phyloP scores from a whole-genome alignment of 1,140 invertebrate species.

The Lepidotrigona ventralis region DNA sequence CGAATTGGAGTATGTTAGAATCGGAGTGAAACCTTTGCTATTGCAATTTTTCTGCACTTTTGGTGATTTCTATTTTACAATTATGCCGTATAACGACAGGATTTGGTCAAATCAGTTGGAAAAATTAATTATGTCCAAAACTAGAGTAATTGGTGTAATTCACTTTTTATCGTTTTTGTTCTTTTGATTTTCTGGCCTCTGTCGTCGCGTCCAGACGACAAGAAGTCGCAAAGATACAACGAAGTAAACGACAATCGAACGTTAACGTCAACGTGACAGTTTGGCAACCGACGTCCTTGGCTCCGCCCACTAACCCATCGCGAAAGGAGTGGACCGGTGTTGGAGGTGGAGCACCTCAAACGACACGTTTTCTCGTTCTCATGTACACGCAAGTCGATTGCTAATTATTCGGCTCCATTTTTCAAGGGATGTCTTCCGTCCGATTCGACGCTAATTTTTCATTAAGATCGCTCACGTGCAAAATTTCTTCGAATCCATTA shows the following conservation, averaged over 20 bases:
- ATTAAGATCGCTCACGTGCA: background rate
- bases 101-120: background rate
- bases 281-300: constrained; percentile 48
- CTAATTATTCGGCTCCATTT: constrained; percentile 18
- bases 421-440: background rate
- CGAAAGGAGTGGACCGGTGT: constrained; percentile 54
- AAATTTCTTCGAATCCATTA: background rate
- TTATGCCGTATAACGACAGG: no score
- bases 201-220: background rate
- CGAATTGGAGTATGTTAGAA: background rate
- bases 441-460: background rate
- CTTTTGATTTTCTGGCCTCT: background rate
- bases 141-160: accelerated
- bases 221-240: background rate
- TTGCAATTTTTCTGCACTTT: background rate
- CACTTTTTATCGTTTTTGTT: background rate
- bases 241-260: background rate
- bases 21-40: background rate
- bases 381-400: constrained; percentile 14
- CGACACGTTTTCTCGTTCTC: constrained; percentile 41
- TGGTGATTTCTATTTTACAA: background rate
- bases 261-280: constrained; percentile 25
- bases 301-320: constrained; percentile 50
- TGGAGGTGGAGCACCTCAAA: constrained; percentile 43
- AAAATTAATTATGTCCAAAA: background rate